Base-by-base conservation (phyloP, 2,888 invertebrate species). In the Ephialtes manifestator region DNA sequence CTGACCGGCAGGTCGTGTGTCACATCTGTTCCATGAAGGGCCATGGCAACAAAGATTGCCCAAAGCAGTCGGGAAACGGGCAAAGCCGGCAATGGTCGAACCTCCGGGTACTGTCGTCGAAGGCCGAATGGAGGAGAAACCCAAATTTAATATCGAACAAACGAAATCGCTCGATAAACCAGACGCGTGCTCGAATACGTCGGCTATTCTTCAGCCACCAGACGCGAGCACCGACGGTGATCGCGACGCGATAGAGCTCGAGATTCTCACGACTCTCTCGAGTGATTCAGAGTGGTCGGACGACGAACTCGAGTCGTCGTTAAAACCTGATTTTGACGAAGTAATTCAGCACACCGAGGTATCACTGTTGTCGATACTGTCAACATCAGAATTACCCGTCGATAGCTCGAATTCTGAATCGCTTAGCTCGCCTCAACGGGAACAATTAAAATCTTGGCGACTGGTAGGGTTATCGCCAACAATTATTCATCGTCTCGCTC, bases 41-140 rank as follows among this genome's bases (percentile, higher is more conserved):
- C 15, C 77, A 82, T 31, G 71, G 65, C 8, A 82, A 82, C 43
- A 7, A 76, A 63, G 53, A 82, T 35, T 82, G 76, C 35, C 76
- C 76, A 51, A 51, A 55, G 15, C 72, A 15, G 63, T 55, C 72
- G 78, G 78, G 67, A 83, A 83, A 83, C 77, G 72, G 13, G 5
- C 18, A 77, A 43, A 48, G 46, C 83, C 83, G 2, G 28, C 67
- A 35, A 71, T 78, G 65, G 65, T 15, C 39, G 13, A 43, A 18
- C 71, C 78, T 72, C 78, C 55, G 48, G 20, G 65, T 53, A 78
- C 55, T 24, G 71, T 24, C 20, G 15, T 4, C 53, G 13, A 43
- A 18, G 71, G 82, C 70, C 65, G 53, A 11, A 53, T 13, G 4
- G 72, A 72, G 71, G 78, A 35, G 65, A 78, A 48, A 5, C 3